A percentile compares a stretch with the other conserved stretches of the same genome.
Conservation (phyloP, 2,797 vertebrate species). For the Gymnothorax reevesii region DNA sequence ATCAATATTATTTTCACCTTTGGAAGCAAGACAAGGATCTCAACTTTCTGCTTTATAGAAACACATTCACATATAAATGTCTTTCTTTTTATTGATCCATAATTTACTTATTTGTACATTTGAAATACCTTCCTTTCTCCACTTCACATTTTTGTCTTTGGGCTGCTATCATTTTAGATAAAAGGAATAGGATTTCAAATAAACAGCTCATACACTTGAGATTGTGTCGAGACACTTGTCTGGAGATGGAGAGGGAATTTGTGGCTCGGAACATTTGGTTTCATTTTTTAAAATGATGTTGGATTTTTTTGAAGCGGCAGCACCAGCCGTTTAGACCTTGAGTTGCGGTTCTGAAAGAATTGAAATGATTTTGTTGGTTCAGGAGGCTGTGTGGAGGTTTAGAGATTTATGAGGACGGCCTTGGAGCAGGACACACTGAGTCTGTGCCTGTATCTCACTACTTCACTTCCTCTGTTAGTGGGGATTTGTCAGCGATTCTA, state of each 20-base stretch:
- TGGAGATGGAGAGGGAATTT: not conserved
- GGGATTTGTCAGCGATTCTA: slow-evolving; percentile 3
- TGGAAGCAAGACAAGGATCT: too few species aligned
- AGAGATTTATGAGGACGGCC: slow-evolving; percentile 12
- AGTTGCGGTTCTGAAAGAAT: not conserved
- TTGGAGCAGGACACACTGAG: not conserved
- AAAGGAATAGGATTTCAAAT: not conserved
- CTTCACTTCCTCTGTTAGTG: not conserved
- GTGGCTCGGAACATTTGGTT: slow-evolving; percentile 5
- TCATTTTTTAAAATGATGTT: not conserved
- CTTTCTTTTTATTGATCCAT: not conserved
- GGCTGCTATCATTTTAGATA: not conserved
- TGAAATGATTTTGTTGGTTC: not conserved
- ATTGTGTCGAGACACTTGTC: not conserved
- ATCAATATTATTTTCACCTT: too few species aligned
- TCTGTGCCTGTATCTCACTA: not conserved
- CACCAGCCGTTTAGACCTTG: slow-evolving; percentile 7
- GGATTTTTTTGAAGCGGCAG: not conserved
- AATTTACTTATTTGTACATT: not conserved
- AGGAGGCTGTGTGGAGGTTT: not conserved
- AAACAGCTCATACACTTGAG: not conserved
- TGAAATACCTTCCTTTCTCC: too few species aligned
- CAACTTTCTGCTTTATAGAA: too few species aligned
- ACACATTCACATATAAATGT: too few species aligned
- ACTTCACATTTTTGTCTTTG: not conserved